Evolutionary conservation across 1,140 invertebrate species (phyloP).

Genomic region (Drosophila quadrilineata): DNA sequence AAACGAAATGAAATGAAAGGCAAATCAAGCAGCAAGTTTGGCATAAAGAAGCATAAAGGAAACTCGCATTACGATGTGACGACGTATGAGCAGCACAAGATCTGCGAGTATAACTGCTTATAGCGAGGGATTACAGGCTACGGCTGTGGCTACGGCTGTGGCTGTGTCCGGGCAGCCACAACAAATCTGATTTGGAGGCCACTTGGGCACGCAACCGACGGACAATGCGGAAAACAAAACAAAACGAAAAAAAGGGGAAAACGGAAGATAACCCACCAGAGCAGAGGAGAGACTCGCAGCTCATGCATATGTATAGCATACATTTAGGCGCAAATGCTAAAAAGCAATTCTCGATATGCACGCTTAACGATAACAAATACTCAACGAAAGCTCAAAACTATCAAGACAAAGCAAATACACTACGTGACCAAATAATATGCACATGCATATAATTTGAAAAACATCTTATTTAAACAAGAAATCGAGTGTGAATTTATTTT

Average conservation of each 20-base stretch:
- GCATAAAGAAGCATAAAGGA: neutral
- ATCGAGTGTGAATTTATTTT: too few relatives aligned
- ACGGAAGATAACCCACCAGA: neutral
- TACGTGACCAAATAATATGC: too few relatives aligned
- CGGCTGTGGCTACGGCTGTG: too few relatives aligned
- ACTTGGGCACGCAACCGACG: constrained; percentile 66
- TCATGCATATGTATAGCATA: constrained; percentile 12
- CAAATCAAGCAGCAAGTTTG: too few relatives aligned
- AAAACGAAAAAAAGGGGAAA: constrained; percentile 36
- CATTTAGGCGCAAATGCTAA: neutral
- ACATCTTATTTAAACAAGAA: too few relatives aligned
- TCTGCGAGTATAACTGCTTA: neutral
- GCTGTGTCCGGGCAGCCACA: constrained; percentile 30
- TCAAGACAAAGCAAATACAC: too few relatives aligned
- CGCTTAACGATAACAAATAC: too few relatives aligned
- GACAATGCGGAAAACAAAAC: constrained; percentile 53
- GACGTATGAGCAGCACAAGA: constrained; percentile 1
- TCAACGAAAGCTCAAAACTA: too few relatives aligned
- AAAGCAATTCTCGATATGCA: too few relatives aligned
- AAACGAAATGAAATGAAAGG: too few relatives aligned
- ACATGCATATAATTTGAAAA: too few relatives aligned
- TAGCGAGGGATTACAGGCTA: constrained; percentile 56
- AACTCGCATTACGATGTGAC: constrained; percentile 9
- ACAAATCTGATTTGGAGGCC: constrained; percentile 52
- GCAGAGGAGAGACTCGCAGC: too few relatives aligned